Base-by-base conservation (phyloP, 2,888 invertebrate species). In the Auanema sp. region DNA sequence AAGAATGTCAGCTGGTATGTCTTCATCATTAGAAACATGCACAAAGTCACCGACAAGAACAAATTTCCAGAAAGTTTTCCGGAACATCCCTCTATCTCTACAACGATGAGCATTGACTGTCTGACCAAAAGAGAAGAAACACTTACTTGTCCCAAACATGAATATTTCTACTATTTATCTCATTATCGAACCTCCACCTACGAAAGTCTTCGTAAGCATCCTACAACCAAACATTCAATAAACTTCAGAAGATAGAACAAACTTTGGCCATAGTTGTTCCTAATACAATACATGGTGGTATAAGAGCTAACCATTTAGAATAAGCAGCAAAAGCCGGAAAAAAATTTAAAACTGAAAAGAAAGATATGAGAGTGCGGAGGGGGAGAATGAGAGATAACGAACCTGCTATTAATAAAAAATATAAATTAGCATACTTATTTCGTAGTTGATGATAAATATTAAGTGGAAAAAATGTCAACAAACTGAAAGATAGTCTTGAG, bases 151-250 rank as follows among this genome's bases (percentile, higher is more conserved):
- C 76, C 79, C 79, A 96, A 63, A 94, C 92, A 84, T 93, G 89
- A 85, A 94, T 94, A 56, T 91, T 91, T 53, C 91, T 90, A 84
- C 92, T 92, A 85, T 97, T 97, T 79, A 97, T 92, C 80, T 94
- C 89, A 83, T 91, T 91, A 86, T 97, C 97, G 61, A 93, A 93
- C 50, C 89, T 89, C 81, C 91, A 90, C 81, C 97, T 87, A 66
- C 95, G 88, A 60, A 92, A 77, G 86, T 97, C 97, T 88, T 97
- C 97, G 85, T 93, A 93, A 81, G 93, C 93, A 89, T 97, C 97
- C 88, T 97, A 42, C 23, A 56, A 1, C 11, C 24, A 12, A 16
- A 14, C 5, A 8, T 33, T 41, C 24, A 47, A 49, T 40, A 55
- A 8, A 52, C 25, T 2, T 2, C 24, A 16, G 18, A 57, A 44